Percentiles rank a stretch among this genome's conserved stretches.
phyloP scores from a whole-genome alignment of 2,113 vertebrate genomes.

The Grantiella picta region DNA sequence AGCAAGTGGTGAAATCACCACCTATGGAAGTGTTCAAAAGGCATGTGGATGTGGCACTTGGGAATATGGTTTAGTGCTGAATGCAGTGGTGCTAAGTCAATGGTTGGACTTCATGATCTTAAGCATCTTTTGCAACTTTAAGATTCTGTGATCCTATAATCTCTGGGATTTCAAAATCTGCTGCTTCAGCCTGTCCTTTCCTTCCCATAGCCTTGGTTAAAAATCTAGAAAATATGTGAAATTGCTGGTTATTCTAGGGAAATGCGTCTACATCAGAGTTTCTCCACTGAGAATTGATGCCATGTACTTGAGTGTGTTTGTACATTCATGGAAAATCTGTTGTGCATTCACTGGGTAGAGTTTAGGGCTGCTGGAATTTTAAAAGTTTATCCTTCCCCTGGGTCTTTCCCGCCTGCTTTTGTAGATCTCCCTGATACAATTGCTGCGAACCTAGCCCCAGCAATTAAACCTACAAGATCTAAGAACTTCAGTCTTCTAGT shows the following conservation, averaged over 20 bases:
- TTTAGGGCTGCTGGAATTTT: background rate
- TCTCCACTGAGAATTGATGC: background rate
- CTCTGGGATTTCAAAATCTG: background rate
- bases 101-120: background rate
- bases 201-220: background rate
- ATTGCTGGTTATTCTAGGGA: background rate
- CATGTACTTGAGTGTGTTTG: background rate
- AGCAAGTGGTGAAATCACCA: background rate
- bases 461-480: background rate
- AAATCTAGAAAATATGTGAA: background rate
- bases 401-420: background rate
- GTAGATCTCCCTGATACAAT: background rate
- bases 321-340: background rate
- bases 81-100: background rate
- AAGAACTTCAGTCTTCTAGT: background rate
- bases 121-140: background rate
- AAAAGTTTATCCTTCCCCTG: background rate
- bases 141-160: background rate
- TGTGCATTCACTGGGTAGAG: background rate
- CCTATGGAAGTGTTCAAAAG: background rate
- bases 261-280: background rate
- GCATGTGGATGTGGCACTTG: background rate
- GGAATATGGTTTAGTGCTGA: background rate
- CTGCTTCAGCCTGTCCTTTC: background rate
- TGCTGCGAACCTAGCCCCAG: background rate